Evolutionary conservation across 2,113 vertebrate genomes (phyloP).

Genomic region (Protomyctophum bolini): DNA sequence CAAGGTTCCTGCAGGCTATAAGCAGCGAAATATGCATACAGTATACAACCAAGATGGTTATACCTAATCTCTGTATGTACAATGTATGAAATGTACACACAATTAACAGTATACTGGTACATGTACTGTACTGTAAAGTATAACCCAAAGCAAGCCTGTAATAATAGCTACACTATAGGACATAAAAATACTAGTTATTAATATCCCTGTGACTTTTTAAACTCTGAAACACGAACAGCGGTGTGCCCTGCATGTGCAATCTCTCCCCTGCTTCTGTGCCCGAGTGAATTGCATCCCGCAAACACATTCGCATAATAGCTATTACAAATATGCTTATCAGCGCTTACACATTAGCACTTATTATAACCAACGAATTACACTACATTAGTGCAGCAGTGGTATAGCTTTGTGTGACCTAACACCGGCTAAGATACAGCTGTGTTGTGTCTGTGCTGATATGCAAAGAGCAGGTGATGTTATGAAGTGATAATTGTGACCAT

Average conservation of each 20-base stretch:
- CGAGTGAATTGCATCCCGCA: not conserved
- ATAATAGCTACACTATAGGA: no score
- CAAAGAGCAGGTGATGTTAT: conserved; percentile 60
- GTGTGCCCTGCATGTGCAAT: not conserved
- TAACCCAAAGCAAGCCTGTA: no score
- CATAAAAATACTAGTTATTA: no score
- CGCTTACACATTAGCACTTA: conserved; percentile 48
- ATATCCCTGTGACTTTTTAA: no score
- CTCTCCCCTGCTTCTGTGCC: conserved; percentile 4
- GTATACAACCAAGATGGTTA: no score
- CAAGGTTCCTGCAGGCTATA: no score
- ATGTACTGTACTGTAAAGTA: no score
- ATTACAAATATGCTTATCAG: conserved; percentile 46
- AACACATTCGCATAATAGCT: conserved; percentile 24
- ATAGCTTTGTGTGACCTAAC: conserved; percentile 47
- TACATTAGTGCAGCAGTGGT: conserved; percentile 31
- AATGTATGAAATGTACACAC: no score
- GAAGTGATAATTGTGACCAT: conserved; percentile 67
- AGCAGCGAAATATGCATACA: no score
- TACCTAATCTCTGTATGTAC: no score
- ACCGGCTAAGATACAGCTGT: conserved; percentile 47
- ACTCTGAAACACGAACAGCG: no score
- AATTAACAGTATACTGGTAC: no score
- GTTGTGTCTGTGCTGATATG: conserved; percentile 57
- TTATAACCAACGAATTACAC: conserved; percentile 61